Evolutionary conservation across 2,113 vertebrate genomes (phyloP).

Genomic region (Gorsachius goisagi): DNA sequence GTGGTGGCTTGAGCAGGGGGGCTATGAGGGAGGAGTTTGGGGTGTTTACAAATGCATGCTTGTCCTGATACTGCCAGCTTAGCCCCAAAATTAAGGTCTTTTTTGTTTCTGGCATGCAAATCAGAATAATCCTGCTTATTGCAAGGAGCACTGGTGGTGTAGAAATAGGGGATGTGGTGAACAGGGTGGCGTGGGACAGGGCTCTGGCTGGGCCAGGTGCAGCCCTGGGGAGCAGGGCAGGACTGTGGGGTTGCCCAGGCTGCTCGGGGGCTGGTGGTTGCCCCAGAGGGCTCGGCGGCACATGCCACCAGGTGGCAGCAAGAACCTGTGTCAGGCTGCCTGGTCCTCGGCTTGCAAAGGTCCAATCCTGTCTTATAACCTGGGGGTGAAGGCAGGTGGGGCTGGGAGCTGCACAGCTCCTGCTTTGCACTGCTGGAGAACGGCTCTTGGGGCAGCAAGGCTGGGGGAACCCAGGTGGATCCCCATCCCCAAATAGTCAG

Average conservation of each 20-base stretch:
- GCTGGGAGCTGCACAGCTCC: not conserved
- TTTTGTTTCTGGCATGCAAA: accelerated
- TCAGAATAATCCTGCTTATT: no score
- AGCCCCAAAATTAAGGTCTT: not conserved
- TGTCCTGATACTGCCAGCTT: not conserved
- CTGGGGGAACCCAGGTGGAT: not conserved
- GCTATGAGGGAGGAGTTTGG: accelerated
- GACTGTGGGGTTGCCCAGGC: accelerated
- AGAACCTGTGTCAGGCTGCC: not conserved
- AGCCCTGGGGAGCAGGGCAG: not conserved
- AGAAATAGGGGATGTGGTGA: not conserved
- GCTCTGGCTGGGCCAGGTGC: not conserved
- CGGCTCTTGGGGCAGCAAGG: not conserved
- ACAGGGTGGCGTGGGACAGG: not conserved
- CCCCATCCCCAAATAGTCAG: no score
- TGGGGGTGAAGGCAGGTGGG: no score
- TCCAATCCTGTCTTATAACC: accelerated
- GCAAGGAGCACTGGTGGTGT: not conserved
- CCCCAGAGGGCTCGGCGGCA: not conserved
- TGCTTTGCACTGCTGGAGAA: not conserved
- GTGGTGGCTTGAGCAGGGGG: not conserved
- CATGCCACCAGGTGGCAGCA: not conserved
- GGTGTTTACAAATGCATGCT: accelerated
- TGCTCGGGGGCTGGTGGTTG: not conserved
- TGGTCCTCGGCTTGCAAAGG: not conserved